Conservation (phyloP, 2,113 vertebrate species). For the Vulpes vulpes region DNA sequence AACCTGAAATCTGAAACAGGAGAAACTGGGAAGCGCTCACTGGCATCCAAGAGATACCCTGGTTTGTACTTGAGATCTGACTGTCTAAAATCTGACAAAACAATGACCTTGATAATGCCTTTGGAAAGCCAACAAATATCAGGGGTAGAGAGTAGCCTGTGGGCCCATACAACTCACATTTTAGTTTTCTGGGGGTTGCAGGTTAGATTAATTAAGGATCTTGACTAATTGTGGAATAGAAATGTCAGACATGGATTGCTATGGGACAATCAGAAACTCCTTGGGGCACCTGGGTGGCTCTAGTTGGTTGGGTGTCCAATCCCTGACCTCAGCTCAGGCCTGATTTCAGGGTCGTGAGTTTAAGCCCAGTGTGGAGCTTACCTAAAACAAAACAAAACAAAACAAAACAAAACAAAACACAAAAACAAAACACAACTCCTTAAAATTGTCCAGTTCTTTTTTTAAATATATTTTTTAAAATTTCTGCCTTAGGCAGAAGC, state of each 20-base stretch:
- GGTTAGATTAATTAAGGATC: background rate
- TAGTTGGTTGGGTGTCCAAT: background rate
- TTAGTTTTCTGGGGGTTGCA: background rate
- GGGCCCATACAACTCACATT: background rate
- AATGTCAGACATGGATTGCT: background rate
- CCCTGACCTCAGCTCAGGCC: background rate
- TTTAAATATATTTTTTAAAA: too few species aligned
- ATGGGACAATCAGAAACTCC: background rate
- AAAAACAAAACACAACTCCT: background rate
- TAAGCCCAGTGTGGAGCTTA: background rate
- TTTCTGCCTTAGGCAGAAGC: too few species aligned
- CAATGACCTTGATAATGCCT: background rate
- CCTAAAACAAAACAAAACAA: background rate
- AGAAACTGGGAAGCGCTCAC: background rate
- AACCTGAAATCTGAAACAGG: background rate
- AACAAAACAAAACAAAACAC: background rate
- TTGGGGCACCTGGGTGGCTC: background rate
- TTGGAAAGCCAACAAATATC: background rate
- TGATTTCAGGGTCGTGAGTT: background rate
- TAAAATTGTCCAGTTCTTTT: background rate
- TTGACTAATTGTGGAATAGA: background rate
- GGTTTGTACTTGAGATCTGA: background rate
- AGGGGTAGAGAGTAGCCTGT: background rate
- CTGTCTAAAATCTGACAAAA: slow-evolving; percentile 25
- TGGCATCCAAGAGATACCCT: too few species aligned